Base-by-base conservation (phyloP, 2,888 invertebrate genomes). In the Epinotia ramella region DNA sequence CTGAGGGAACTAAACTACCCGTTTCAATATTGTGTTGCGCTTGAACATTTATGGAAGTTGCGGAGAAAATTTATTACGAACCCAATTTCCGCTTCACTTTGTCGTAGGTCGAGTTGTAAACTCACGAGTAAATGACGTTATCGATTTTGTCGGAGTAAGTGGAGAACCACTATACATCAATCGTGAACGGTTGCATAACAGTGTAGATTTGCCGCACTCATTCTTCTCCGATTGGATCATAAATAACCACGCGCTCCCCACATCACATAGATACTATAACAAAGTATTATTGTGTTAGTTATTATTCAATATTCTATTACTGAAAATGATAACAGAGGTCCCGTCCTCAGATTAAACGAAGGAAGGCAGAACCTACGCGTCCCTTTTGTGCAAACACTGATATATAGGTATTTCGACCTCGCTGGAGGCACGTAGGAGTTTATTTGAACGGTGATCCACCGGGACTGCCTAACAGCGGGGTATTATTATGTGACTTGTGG, bases 131-230 rank as follows among this genome's bases (percentile, higher is more conserved):
- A 33, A 59, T 46, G 49, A 13, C 56, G 62, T 46, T 63, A 68
- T 68, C 62, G 73, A 73, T 73, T 53, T 67, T 3, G 59, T 60
- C 75, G 49, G 28, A 40, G 65, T 53, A 13, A 53, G 70, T 75
- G 75, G 75, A 75, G 49, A 73, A 75, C 65, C 60, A 40, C 70
- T 24, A 63, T 68, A 73, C 62, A 63, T 62, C 44, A 73, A 65
- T 70, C 66, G 60, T 24, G 60, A 75, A 53, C 66, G 60, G 70
- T 71, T 75, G 70, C 65, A 70, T 71, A 75, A 75, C 75, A 65
- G 40, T 59, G 59, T 59, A 56, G 60, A 70, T 75, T 65, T 53
- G 65, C 67, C 62, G 49, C 62, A 53, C 64, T 70, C 75, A 75
- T 75, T 75, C 64, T 60, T 74, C 24, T 49, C 49, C 33, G 70